phyloP scores from a whole-genome alignment of 1,140 invertebrate species.

The Eurytemora carolleeae region DNA sequence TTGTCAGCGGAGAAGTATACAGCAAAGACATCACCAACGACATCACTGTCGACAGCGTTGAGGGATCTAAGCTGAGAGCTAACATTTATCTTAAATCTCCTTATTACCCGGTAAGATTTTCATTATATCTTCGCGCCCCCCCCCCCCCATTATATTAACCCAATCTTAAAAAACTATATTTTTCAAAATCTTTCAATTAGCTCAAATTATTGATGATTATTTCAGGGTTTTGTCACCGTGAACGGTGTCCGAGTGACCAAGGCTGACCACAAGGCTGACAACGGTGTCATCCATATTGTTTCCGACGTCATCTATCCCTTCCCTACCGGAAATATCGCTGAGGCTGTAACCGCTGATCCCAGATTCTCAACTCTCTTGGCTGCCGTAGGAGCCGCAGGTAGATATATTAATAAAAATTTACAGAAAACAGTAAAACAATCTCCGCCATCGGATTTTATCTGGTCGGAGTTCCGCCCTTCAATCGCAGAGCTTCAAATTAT shows the following conservation, averaged over 20 bases:
- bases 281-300: slow-evolving; percentile 59
- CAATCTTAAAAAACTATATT: no score
- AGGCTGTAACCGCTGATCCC: not conserved
- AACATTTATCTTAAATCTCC: slow-evolving; percentile 5
- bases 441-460: no score
- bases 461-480: no score
- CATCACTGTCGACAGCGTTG: not conserved
- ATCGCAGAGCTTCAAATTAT: no score
- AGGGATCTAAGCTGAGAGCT: slow-evolving; percentile 1
- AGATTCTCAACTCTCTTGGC: slow-evolving; percentile 4
- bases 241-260: slow-evolving; percentile 57
- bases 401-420: no score
- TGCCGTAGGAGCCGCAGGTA: slow-evolving; percentile 38
- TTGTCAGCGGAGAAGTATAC: slow-evolving; percentile 30
- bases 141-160: no score
- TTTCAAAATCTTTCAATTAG: no score
- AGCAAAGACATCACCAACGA: not conserved
- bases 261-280: slow-evolving; percentile 54
- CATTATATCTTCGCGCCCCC: no score
- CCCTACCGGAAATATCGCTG: slow-evolving; percentile 25
- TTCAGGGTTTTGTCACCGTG: slow-evolving; percentile 41
- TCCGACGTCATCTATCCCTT: slow-evolving; percentile 69
- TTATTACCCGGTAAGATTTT: slow-evolving; percentile 1
- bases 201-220: no score
- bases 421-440: no score